Conservation (phyloP, 2,888 invertebrate species). For the Laothoe populi region DNA sequence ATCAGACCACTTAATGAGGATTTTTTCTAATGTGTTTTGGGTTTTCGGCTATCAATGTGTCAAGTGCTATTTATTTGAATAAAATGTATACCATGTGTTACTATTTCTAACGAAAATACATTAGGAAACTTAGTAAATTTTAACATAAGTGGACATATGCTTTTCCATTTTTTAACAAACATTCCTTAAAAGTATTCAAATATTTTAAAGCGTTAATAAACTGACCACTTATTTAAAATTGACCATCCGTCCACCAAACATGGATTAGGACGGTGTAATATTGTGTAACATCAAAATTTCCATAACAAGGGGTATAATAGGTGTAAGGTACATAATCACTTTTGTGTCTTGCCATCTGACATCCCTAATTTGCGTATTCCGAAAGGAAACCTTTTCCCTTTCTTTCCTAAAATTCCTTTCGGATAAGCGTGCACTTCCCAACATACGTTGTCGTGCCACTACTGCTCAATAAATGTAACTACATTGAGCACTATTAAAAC, state of each 20-base stretch:
- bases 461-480: no score
- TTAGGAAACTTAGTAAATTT: neutral
- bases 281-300: no score
- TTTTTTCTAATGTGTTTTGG: neutral
- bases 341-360: no score
- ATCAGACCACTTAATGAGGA: neutral
- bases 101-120: slow-evolving; percentile 20
- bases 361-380: no score
- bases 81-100: slow-evolving; percentile 9
- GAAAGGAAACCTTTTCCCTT: no score
- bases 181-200: neutral
- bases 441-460: no score
- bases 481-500: no score
- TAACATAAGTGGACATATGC: neutral
- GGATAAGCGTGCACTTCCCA: no score
- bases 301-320: no score
- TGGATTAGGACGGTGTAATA: neutral
- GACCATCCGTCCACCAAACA: slow-evolving; percentile 1
- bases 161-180: neutral
- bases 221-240: neutral
- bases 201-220: neutral
- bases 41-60: neutral
- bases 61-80: slow-evolving; percentile 20
- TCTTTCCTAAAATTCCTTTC: no score
- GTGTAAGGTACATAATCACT: no score